Evolutionary conservation across 2,888 invertebrate genomes (phyloP), one percentile per base, ranked within the genome.

Genomic region (Fissipunctia ypsillon): DNA sequence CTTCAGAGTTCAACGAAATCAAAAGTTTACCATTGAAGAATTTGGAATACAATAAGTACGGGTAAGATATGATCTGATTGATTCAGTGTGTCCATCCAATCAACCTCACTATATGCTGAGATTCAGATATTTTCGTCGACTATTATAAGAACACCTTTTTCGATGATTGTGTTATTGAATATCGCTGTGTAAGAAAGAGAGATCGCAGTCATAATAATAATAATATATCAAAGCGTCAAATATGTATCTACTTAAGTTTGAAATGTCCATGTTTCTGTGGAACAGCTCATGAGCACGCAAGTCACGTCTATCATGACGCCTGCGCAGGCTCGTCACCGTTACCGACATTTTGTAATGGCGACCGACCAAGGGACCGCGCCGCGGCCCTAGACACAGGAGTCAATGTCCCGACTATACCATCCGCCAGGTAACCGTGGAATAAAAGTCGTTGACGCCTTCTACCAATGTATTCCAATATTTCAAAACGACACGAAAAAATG

Each of bases 341-440:
- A 95, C 92, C 90, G 90, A 93, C 93, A 91, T 94, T 93, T 94
- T 93, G 94, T 94, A 93, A 95, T 89, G 91, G 87, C 61, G 50
- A 6, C 43, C 84, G 73, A 83, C 83, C 79, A 89, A 91, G 91
- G 92, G 92, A 93, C 92, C 91, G 92, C 48, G 88, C 80, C 91
- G 88, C 81, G 87, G 92, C 91, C 92, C 92, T 94, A 93, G 90
- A 92, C 91, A 78, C 80, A 80, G 84, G 90, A 89, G 94, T 95
- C 95, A 95, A 91, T 90, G 94, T 87, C 92, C 94, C 80, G 82
- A 76, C 80, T 72, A 81, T 68, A n/a, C n/a, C n/a, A n/a, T n/a
- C n/a, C n/a, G n/a, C n/a, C n/a, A n/a, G n/a, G n/a, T n/a, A n/a
- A n/a, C n/a, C n/a, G n/a, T n/a, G n/a, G n/a, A n/a, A n/a, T n/a